Conservation (phyloP, 2,113 vertebrate species). For the Pluvialis apricaria region DNA sequence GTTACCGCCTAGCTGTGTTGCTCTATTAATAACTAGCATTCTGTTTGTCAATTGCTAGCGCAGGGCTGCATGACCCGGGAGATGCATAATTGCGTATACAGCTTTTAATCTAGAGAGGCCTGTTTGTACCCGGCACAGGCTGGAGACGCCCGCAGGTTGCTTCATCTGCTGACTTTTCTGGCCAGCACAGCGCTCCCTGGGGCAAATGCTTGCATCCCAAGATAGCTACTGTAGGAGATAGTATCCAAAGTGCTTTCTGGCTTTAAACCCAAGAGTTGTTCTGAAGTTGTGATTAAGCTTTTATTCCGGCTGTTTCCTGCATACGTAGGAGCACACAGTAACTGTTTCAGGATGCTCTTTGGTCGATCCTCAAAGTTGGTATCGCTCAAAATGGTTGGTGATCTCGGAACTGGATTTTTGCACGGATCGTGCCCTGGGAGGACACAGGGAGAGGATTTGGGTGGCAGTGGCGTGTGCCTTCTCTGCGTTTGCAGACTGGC, state of each 20-base stretch:
- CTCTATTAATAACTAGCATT: conserved; percentile 5
- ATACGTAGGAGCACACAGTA: not conserved
- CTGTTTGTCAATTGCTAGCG: not conserved
- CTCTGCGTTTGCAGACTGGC: not conserved
- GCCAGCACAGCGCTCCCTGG: not conserved
- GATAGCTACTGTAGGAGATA: not conserved
- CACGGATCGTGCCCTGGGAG: not conserved
- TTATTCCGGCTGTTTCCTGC: not conserved
- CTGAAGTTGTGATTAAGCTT: not conserved
- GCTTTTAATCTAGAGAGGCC: conserved; percentile 3
- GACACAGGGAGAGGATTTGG: not conserved
- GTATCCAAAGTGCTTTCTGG: not conserved
- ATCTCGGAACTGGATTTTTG: not conserved
- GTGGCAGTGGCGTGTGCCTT: rapidly evolving
- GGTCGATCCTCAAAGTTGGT: not conserved
- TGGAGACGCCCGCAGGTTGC: not conserved
- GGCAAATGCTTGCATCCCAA: not conserved
- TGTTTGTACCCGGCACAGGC: conserved; percentile 1
- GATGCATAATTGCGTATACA: conserved; percentile 31
- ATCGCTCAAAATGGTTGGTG: not conserved
- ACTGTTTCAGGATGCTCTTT: not conserved
- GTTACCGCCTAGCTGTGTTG: conserved; percentile 22
- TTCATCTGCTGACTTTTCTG: not conserved
- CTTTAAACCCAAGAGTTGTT: not conserved
- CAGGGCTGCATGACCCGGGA: conserved; percentile 34